Evolutionary conservation across 1,140 invertebrate genomes (phyloP).

Genomic region (Lerema accius): DNA sequence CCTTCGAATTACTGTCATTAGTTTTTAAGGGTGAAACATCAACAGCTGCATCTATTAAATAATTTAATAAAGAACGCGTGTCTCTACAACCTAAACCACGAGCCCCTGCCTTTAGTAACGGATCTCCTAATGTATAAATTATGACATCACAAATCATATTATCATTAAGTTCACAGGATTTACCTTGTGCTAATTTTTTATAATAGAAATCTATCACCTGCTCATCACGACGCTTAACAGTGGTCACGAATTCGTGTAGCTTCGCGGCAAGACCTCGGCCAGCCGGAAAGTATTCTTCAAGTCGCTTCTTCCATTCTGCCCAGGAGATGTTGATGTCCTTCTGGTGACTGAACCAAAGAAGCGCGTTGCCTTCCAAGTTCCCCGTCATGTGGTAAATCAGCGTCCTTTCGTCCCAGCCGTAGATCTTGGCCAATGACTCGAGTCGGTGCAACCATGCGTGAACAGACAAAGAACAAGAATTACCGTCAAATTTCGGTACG

Average conservation of each 20-base stretch:
- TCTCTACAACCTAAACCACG: slow-evolving; percentile 27
- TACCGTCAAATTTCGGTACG: slow-evolving; percentile 1
- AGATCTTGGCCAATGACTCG: slow-evolving; percentile 9
- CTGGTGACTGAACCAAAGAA: background rate
- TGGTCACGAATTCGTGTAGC: slow-evolving; percentile 7
- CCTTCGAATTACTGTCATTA: background rate
- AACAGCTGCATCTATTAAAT: slow-evolving; percentile 10
- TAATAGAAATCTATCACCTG: slow-evolving; percentile 28
- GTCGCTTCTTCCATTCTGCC: slow-evolving; percentile 19
- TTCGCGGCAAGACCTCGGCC: slow-evolving; percentile 2
- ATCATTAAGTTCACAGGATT: slow-evolving; percentile 16
- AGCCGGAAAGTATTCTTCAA: slow-evolving; percentile 1
- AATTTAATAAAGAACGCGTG: slow-evolving; percentile 18
- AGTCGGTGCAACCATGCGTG: slow-evolving; percentile 7
- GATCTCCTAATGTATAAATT: slow-evolving; percentile 21
- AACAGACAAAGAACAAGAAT: slow-evolving; percentile 5
- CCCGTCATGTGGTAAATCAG: slow-evolving; percentile 9
- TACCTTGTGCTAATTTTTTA: slow-evolving; percentile 20
- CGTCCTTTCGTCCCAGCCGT: slow-evolving; percentile 8
- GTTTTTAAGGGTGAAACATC: background rate
- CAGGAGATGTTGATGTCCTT: slow-evolving; percentile 9
- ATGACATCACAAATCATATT: slow-evolving; percentile 29
- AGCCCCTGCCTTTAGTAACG: slow-evolving; percentile 27
- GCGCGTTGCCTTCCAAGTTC: background rate
- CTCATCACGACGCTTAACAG: slow-evolving; percentile 12